Conservation (phyloP, 2,888 invertebrate genomes). For the Sisyra terminalis region DNA sequence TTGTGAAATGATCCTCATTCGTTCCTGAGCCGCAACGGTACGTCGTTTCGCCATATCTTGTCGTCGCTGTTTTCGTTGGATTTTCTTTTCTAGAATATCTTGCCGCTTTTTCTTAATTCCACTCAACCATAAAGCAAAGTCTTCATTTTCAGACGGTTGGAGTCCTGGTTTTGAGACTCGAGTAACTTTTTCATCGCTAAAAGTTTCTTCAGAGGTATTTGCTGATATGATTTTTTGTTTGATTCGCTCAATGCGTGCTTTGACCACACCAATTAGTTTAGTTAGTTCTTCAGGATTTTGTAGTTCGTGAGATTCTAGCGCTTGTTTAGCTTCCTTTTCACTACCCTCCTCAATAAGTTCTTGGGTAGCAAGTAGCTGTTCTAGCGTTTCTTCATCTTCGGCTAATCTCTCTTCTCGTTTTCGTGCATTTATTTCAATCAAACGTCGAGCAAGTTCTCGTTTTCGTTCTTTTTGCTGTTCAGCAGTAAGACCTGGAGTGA, state of each 20-base stretch:
- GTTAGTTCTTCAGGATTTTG: constrained; percentile 64
- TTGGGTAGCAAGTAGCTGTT: constrained; percentile 57
- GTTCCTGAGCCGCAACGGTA: constrained; percentile 84
- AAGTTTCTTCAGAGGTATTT: constrained; percentile 44
- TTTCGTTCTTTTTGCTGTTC: constrained; percentile 80
- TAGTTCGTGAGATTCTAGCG: constrained; percentile 58
- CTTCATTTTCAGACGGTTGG: constrained; percentile 31
- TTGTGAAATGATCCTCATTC: constrained; percentile 87
- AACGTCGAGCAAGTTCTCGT: constrained; percentile 65
- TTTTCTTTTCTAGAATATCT: constrained; percentile 55
- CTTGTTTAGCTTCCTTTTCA: constrained; percentile 53
- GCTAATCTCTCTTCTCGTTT: constrained; percentile 75
- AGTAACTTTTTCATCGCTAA: constrained; percentile 23
- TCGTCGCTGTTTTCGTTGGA: constrained; percentile 59
- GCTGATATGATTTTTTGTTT: constrained; percentile 58
- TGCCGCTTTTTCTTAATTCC: constrained; percentile 40
- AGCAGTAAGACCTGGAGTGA: constrained; percentile 45
- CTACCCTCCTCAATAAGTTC: constrained; percentile 62
- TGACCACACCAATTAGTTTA: constrained; percentile 50
- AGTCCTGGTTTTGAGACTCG: constrained; percentile 21
- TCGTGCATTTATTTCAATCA: constrained; percentile 79
- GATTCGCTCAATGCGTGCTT: constrained; percentile 57
- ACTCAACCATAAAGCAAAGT: constrained; percentile 36
- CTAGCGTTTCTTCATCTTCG: constrained; percentile 76
- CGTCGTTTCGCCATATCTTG: constrained; percentile 78